phyloP scores from a whole-genome alignment of 2,888 invertebrate species.

The Trachelus iudaicus region DNA sequence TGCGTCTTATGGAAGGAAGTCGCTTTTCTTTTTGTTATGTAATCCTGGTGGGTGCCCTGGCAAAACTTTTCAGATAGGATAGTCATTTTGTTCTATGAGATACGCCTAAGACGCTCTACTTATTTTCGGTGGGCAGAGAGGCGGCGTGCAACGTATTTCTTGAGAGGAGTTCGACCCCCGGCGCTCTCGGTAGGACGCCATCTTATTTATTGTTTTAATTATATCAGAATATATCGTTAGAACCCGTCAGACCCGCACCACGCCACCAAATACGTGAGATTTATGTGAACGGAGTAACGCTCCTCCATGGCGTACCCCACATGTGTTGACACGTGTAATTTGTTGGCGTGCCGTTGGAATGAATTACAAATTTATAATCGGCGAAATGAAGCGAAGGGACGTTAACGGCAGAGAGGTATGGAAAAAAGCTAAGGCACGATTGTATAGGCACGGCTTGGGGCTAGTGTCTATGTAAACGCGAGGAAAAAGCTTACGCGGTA shows the following conservation, averaged over 20 bases:
- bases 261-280: slow-evolving; percentile 62
- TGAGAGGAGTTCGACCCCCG: slow-evolving; percentile 60
- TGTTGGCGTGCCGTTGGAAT: slow-evolving; percentile 50
- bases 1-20: no score
- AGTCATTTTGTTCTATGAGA: neutral
- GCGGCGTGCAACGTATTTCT: slow-evolving; percentile 17
- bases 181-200: slow-evolving; percentile 63
- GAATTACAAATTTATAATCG: slow-evolving; percentile 55
- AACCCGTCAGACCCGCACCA: slow-evolving; percentile 57
- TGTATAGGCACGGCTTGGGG: neutral
- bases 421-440: no score
- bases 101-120: slow-evolving; percentile 32
- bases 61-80: no score
- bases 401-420: neutral
- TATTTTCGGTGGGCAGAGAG: slow-evolving; percentile 34
- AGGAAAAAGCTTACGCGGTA: neutral
- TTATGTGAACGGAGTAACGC: slow-evolving; percentile 49
- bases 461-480: slow-evolving; percentile 6
- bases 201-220: slow-evolving; percentile 67
- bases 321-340: slow-evolving; percentile 54
- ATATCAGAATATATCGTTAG: slow-evolving; percentile 66
- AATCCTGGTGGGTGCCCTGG: no score
- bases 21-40: no score
- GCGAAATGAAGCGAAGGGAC: neutral
- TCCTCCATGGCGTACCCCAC: slow-evolving; percentile 15